Evolutionary conservation across 92 coral and sea anemone genomes (phyloP).

Genomic region (Muricea muricata): DNA sequence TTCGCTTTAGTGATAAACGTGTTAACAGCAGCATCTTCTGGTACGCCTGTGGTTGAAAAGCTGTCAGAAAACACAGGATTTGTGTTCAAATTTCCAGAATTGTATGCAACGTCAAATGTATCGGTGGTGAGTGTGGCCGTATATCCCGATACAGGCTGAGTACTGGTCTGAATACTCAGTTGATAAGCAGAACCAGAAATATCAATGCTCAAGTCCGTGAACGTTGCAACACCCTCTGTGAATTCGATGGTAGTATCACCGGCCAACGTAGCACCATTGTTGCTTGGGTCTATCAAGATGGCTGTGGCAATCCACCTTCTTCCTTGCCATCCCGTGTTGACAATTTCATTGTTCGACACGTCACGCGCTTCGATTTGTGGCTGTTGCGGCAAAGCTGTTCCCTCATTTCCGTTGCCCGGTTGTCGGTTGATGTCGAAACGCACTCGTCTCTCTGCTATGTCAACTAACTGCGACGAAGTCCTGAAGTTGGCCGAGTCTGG

Average conservation of each 20-base stretch:
- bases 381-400: conserved; percentile 70
- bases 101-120: background rate
- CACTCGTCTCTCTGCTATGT: conserved; percentile 56
- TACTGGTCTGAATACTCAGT: conserved; percentile 64
- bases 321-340: conserved; percentile 91
- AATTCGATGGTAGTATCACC: conserved; percentile 76
- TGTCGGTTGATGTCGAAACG: conserved; percentile 61
- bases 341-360: conserved; percentile 75
- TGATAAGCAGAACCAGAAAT: conserved; percentile 71
- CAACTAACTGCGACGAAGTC: conserved; percentile 56
- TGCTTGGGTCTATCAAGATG: conserved; percentile 49
- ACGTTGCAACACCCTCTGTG: conserved; percentile 70
- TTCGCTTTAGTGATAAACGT: conserved; percentile 69
- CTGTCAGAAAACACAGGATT: background rate
- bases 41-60: conserved; percentile 20
- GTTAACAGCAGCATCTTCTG: conserved; percentile 63
- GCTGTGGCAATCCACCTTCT: conserved; percentile 76
- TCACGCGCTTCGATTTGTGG: conserved; percentile 79
- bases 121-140: background rate
- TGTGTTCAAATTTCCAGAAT: background rate
- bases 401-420: conserved; percentile 77
- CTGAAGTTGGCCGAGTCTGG: conserved; percentile 68
- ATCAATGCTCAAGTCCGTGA: conserved; percentile 78
- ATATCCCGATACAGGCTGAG: conserved; percentile 75
- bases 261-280: conserved; percentile 63